These are phyloP conservation scores for Drosophila ananassae DNA, from an alignment of 1,140 invertebrate species.

Conservation along the genomic window DNA sequence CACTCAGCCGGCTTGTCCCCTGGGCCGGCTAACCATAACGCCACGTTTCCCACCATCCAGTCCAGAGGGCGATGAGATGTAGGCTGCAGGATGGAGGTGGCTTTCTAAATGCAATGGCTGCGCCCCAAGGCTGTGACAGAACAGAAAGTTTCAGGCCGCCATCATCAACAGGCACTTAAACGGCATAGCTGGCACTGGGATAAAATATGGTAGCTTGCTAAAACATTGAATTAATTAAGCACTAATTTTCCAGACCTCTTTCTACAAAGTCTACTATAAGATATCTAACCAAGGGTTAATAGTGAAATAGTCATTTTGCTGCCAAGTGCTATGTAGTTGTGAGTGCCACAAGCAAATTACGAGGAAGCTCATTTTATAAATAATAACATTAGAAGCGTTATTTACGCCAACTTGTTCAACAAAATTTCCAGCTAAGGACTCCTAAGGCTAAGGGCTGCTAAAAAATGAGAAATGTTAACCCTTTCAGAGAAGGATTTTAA, in stretches of 20 bases:
- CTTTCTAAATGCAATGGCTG: conserved; percentile 60
- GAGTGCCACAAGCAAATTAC: too few relatives aligned
- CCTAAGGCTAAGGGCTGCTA: too few relatives aligned
- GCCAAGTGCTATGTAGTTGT: too few relatives aligned
- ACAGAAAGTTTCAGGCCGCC: conserved; percentile 29
- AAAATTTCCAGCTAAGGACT: too few relatives aligned
- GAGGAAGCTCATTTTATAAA: too few relatives aligned
- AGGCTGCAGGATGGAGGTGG: conserved; percentile 1
- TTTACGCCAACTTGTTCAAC: too few relatives aligned
- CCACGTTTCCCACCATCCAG: background rate
- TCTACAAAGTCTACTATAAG: too few relatives aligned
- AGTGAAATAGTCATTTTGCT: too few relatives aligned
- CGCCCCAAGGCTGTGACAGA: conserved; percentile 49
- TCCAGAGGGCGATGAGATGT: background rate
- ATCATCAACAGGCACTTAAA: conserved; percentile 69
- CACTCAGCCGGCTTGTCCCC: conserved; percentile 19
- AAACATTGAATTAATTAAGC: too few relatives aligned
- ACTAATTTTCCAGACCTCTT: background rate
- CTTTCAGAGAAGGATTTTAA: background rate
- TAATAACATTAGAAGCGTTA: too few relatives aligned
- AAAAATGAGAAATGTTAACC: background rate
- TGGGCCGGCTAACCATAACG: background rate
- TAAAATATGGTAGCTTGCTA: background rate
- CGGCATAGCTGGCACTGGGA: conserved; percentile 29
- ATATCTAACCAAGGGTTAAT: too few relatives aligned